Evolutionary conservation across 2,797 vertebrate genomes (phyloP).

Genomic region (Acropternis orthonyx): DNA sequence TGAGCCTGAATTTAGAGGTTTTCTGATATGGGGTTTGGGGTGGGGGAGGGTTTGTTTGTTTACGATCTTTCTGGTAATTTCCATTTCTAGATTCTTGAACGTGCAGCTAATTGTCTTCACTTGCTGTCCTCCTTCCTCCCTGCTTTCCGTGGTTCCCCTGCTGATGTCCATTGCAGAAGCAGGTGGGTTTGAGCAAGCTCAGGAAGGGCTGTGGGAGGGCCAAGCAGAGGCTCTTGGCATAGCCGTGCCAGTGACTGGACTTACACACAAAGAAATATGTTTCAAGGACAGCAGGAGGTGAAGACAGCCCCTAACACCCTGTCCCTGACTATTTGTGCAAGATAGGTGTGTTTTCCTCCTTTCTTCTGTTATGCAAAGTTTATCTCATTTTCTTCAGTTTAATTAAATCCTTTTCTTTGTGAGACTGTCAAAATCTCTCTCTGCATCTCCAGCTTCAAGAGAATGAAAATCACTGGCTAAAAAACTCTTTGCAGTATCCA

Average conservation of each 20-base stretch:
- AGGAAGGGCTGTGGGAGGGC: not conserved
- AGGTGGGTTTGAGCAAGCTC: not conserved
- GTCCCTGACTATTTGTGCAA: not conserved
- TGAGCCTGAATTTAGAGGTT: not conserved
- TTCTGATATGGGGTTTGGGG: not conserved
- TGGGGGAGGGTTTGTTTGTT: not conserved
- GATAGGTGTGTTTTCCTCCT: not conserved
- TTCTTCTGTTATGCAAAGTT: slow-evolving; percentile 49
- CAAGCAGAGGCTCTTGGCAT: not conserved
- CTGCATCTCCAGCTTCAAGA: slow-evolving; percentile 30
- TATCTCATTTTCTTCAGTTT: slow-evolving; percentile 53
- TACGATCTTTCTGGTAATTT: not conserved
- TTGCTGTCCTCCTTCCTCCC: not conserved
- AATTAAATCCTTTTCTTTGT: slow-evolving; percentile 53
- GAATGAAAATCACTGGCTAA: slow-evolving; percentile 26
- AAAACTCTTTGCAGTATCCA: slow-evolving; percentile 11
- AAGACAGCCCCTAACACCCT: not conserved
- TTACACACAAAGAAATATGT: not conserved
- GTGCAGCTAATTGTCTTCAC: not conserved
- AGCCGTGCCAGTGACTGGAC: not conserved
- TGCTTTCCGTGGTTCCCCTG: not conserved
- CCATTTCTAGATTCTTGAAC: not conserved
- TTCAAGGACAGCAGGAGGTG: not conserved
- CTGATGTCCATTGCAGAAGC: not conserved
- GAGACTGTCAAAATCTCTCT: slow-evolving; percentile 29